Conservation (phyloP, 2,797 vertebrate genomes). For the Pteronotus mesoamericanus region DNA sequence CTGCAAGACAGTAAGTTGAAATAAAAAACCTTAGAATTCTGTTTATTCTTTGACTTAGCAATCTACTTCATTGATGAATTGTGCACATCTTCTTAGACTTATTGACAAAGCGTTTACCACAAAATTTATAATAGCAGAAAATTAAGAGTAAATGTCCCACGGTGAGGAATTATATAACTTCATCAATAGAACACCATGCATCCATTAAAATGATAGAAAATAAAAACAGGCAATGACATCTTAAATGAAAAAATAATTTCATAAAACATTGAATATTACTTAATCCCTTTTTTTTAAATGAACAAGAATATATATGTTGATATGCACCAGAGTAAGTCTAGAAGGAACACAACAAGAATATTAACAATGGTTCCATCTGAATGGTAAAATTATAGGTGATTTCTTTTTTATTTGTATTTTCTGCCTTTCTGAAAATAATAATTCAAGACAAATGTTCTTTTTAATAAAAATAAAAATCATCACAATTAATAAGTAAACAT, state of each 20-base stretch:
- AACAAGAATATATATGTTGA: not conserved
- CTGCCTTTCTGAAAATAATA: not conserved
- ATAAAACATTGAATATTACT: not conserved
- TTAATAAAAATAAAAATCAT: not conserved
- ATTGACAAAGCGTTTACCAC: not conserved
- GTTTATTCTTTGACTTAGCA: not conserved
- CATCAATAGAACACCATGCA: not conserved
- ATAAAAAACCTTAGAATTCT: not conserved
- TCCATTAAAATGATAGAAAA: not conserved
- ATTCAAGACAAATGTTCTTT: not conserved
- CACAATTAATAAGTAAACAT: not conserved
- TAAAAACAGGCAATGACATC: not conserved
- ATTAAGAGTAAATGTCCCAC: not conserved
- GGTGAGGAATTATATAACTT: not conserved
- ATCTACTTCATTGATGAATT: not conserved
- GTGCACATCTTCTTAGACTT: not conserved
- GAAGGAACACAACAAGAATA: not conserved
- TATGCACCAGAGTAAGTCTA: not conserved
- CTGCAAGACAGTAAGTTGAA: not conserved
- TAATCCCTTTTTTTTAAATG: not conserved
- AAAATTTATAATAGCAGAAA: not conserved
- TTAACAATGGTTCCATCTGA: not conserved
- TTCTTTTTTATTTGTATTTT: not conserved
- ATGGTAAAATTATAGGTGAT: not conserved
- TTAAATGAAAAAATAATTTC: not conserved